phyloP scores from a whole-genome alignment of 2,797 vertebrate species.

The Gymnocypris eckloni region DNA sequence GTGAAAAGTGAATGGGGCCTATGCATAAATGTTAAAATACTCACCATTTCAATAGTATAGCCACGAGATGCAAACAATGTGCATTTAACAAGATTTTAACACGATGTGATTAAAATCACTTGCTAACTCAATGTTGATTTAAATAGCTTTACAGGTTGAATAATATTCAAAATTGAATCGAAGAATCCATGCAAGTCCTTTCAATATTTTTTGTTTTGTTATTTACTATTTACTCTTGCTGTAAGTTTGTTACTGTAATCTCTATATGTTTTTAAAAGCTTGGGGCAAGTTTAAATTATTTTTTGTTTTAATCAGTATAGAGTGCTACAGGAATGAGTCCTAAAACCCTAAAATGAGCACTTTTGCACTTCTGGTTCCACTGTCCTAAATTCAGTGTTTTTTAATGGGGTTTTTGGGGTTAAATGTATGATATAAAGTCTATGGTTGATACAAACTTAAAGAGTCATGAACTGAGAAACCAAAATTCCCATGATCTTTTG shows the following conservation, averaged over 20 bases:
- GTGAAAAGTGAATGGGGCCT: neutral
- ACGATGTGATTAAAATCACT: neutral
- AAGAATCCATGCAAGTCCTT: neutral
- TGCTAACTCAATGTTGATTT: neutral
- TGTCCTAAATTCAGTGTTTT: neutral
- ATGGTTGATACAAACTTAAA: neutral
- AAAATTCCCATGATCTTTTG: neutral
- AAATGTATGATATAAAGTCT: neutral
- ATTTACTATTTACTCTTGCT: neutral
- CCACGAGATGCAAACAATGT: neutral
- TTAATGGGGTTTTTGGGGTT: neutral
- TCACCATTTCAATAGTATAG: neutral
- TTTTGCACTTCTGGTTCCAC: neutral
- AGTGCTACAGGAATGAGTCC: neutral
- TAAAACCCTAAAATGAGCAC: neutral
- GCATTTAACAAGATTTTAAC: neutral
- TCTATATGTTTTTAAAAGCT: neutral
- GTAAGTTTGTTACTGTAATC: neutral
- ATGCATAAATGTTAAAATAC: slow-evolving; percentile 3
- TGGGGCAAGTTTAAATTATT: neutral
- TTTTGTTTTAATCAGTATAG: neutral
- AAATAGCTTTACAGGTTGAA: neutral
- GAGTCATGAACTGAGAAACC: neutral
- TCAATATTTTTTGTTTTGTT: neutral
- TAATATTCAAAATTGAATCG: neutral